Percentiles rank a stretch among this genome's conserved stretches.
Evolutionary conservation across 1,140 invertebrate genomes (phyloP).

Genomic region (Harpegnathos saltator): DNA sequence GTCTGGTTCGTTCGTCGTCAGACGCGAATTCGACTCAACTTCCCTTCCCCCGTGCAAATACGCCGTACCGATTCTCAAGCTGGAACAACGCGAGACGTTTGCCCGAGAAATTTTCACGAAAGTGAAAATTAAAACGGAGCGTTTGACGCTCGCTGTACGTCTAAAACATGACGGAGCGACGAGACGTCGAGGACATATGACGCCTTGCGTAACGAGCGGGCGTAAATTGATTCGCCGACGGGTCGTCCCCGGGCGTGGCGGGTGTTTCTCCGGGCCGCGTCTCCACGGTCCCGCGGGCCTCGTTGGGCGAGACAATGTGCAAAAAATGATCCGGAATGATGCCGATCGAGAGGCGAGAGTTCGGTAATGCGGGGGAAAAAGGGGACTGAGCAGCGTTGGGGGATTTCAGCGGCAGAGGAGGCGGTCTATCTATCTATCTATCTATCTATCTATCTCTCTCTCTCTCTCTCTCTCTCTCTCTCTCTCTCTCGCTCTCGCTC

Average conservation of each 20-base stretch:
- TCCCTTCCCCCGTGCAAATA: too few relatives aligned
- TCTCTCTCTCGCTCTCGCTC: conserved; percentile 21
- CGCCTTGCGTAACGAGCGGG: conserved; percentile 9
- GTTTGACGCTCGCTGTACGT: too few relatives aligned
- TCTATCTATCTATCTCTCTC: conserved; percentile 21
- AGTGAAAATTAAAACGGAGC: too few relatives aligned
- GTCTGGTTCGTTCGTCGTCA: too few relatives aligned
- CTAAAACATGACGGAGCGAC: too few relatives aligned
- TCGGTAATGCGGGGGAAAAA: conserved; percentile 9
- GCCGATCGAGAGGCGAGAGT: conserved; percentile 36
- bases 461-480: conserved; percentile 10
- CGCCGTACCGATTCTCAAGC: too few relatives aligned
- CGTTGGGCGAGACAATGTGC: conserved; percentile 22
- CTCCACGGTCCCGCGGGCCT: conserved; percentile 14
- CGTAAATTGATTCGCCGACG: conserved; percentile 16
- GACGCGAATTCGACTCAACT: too few relatives aligned
- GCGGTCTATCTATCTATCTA: too few relatives aligned
- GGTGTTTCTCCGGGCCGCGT: neutral
- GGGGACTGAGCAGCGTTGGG: conserved; percentile 31
- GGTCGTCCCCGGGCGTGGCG: too few relatives aligned
- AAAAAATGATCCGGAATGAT: conserved; percentile 40
- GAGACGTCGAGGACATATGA: too few relatives aligned
- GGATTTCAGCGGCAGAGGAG: conserved; percentile 38
- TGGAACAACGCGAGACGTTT: too few relatives aligned
- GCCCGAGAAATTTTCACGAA: too few relatives aligned